These are phyloP conservation scores for Dromaius novaehollandiae DNA, from an alignment of 2,113 vertebrate genomes.

Conservation along the genomic window DNA sequence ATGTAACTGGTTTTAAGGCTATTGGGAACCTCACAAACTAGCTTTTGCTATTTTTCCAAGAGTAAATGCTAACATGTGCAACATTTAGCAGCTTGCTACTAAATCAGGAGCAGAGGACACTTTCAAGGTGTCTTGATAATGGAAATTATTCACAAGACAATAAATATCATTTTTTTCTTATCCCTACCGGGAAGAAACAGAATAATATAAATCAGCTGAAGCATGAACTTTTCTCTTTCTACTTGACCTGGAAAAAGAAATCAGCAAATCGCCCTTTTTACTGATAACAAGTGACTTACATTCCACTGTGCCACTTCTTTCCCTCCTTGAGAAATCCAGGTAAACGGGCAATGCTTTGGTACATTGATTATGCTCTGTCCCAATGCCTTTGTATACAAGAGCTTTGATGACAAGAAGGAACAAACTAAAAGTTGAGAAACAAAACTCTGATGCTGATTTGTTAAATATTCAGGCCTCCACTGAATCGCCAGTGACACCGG, in stretches of 20 bases:
- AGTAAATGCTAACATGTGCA: background rate
- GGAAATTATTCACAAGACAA: background rate
- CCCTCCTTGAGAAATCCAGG: background rate
- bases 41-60: background rate
- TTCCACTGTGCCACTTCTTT: background rate
- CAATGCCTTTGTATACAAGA: background rate
- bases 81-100: background rate
- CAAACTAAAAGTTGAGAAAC: background rate
- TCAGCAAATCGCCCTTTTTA: background rate
- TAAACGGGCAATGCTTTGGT: background rate
- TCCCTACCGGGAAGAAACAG: background rate
- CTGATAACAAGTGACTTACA: background rate
- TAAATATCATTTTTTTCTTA: background rate
- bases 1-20: background rate
- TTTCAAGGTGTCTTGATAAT: background rate
- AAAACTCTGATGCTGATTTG: background rate
- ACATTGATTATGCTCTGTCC: background rate
- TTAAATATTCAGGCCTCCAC: background rate
- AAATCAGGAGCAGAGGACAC: background rate
- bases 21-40: background rate
- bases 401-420: background rate
- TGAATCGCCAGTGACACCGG: background rate
- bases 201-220: background rate
- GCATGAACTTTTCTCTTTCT: background rate
- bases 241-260: background rate